These are phyloP conservation scores for Euthynnus affinis DNA, from an alignment of 2,797 vertebrate species.

Conservation along the genomic window DNA sequence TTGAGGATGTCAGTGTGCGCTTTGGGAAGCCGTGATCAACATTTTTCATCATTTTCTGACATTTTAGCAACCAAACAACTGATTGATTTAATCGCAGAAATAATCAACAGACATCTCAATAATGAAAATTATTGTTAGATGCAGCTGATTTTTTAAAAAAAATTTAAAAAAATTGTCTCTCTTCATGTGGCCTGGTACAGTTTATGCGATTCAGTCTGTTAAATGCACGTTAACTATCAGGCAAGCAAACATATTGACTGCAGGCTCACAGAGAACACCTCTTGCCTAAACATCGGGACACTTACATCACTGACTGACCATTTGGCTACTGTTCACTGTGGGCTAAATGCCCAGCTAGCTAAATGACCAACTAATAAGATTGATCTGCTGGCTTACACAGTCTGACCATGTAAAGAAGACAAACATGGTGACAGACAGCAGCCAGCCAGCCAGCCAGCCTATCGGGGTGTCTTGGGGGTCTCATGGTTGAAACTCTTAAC, in stretches of 20 bases:
- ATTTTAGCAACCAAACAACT: too few species aligned
- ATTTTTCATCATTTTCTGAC: too few species aligned
- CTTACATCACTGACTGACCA: conserved; percentile 4
- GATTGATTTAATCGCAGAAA: too few species aligned
- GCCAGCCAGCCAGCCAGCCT: conserved; percentile 10
- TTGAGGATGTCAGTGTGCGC: too few species aligned
- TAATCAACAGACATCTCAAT: too few species aligned
- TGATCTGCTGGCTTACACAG: conserved; percentile 7
- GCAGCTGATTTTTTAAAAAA: too few species aligned
- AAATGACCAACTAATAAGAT: background rate
- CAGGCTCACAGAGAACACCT: background rate
- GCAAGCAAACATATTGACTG: background rate
- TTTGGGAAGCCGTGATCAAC: too few species aligned
- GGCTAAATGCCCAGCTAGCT: background rate
- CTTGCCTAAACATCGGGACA: background rate
- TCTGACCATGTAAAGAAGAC: conserved; percentile 8
- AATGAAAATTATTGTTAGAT: too few species aligned
- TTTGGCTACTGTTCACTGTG: background rate
- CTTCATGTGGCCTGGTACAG: background rate
- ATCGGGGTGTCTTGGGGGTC: conserved; percentile 14
- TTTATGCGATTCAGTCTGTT: background rate
- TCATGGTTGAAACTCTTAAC: conserved; percentile 44
- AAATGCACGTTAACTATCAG: background rate
- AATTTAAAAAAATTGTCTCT: background rate
- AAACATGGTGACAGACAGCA: conserved; percentile 26